Percentiles rank a stretch among this genome's conserved stretches.
phyloP scores from a whole-genome alignment of 2,797 vertebrate species.

The Mallotus villosus region DNA sequence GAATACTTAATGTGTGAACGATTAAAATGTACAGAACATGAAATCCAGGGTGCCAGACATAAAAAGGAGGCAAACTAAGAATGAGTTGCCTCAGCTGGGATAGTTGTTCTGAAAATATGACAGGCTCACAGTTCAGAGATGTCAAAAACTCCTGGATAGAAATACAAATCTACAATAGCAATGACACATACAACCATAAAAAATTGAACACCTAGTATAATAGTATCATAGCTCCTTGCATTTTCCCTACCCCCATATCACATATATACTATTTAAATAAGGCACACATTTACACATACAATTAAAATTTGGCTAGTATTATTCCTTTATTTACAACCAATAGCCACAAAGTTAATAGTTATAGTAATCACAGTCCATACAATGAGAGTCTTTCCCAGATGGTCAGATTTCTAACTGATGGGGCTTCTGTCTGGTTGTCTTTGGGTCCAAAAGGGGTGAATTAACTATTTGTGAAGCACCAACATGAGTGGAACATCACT shows the following conservation, averaged over 20 bases:
- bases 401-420: constrained; percentile 15
- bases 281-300: constrained; percentile 89
- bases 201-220: constrained; percentile 70
- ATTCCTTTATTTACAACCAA: constrained; percentile 85
- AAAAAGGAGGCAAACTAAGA: constrained; percentile 51
- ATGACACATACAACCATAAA: constrained; percentile 67
- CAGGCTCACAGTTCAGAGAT: constrained; percentile 63
- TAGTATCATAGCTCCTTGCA: constrained; percentile 61
- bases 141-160: constrained; percentile 55
- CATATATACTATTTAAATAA: constrained; percentile 83
- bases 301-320: constrained; percentile 84
- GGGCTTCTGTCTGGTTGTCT: constrained; percentile 36
- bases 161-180: constrained; percentile 68
- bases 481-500: constrained; percentile 52
- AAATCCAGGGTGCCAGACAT: constrained; percentile 52
- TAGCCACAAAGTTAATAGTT: constrained; percentile 76
- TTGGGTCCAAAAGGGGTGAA: constrained; percentile 48
- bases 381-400: constrained; percentile 43
- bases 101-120: constrained; percentile 46
- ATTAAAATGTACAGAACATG: constrained; percentile 38
- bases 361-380: constrained; percentile 65
- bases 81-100: constrained; percentile 57
- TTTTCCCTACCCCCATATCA: constrained; percentile 65
- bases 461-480: constrained; percentile 57
- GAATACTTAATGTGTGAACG: constrained; percentile 21